Evolutionary conservation across 2,888 invertebrate genomes (phyloP).

Genomic region (Troides aeacus): DNA sequence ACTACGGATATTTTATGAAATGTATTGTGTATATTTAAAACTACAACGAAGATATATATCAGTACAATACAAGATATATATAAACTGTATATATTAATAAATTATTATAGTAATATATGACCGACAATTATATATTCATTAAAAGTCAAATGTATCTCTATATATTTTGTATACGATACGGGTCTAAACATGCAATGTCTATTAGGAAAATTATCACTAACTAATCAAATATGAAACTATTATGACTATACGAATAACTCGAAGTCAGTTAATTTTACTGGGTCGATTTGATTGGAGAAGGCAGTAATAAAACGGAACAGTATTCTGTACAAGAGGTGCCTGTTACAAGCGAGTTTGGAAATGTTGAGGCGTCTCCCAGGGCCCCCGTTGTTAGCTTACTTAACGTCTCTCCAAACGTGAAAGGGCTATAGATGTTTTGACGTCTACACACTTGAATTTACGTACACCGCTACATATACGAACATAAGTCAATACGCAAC

Average conservation of each 20-base stretch:
- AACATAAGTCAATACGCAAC: too few species aligned
- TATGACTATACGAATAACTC: not conserved
- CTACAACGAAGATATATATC: too few species aligned
- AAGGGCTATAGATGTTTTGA: slow-evolving; percentile 44
- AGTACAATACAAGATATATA: too few species aligned
- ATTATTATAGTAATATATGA: not conserved
- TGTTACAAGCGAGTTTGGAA: slow-evolving; percentile 57
- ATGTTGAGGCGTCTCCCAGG: slow-evolving; percentile 51
- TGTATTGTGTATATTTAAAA: too few species aligned
- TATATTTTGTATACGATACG: too few species aligned
- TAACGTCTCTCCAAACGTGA: slow-evolving; percentile 59
- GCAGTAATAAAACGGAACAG: slow-evolving; percentile 30
- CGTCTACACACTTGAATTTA: slow-evolving; percentile 1
- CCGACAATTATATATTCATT: not conserved
- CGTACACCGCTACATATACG: not conserved
- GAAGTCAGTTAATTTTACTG: not conserved
- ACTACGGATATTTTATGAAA: too few species aligned
- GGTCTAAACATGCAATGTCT: slow-evolving; percentile 9
- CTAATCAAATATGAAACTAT: not conserved
- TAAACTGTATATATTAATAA: too few species aligned
- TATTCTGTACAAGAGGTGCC: slow-evolving; percentile 42
- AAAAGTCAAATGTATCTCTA: too few species aligned
- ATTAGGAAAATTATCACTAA: slow-evolving; percentile 2
- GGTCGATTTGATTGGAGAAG: slow-evolving; percentile 25
- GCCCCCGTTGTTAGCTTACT: slow-evolving; percentile 64